These are phyloP conservation scores for Sarcophaga peregrina DNA, from an alignment of 1,140 invertebrate species.

Conservation along the genomic window DNA sequence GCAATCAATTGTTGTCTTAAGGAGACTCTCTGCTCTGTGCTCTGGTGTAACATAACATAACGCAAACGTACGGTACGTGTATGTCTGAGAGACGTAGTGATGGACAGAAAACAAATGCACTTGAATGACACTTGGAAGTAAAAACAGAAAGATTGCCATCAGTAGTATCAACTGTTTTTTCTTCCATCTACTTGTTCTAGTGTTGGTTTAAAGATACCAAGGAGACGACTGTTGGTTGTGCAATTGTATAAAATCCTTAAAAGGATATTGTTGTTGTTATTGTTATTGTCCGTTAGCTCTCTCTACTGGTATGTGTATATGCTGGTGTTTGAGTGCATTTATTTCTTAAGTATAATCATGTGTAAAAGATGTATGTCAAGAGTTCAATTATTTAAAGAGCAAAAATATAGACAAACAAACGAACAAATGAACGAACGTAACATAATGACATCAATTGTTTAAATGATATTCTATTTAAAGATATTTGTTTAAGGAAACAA, in stretches of 20 bases:
- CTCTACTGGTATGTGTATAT: neutral
- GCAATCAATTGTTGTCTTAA: conserved; percentile 41
- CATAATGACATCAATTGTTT: neutral
- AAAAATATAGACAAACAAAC: neutral
- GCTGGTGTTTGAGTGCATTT: neutral
- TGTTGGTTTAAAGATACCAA: conserved; percentile 12
- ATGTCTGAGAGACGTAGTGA: neutral
- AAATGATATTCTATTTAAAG: conserved; percentile 18
- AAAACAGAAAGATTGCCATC: conserved; percentile 37
- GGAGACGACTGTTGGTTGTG: neutral
- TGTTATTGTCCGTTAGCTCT: neutral
- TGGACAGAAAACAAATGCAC: conserved; percentile 27
- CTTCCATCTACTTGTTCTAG: neutral
- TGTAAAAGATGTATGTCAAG: conserved; percentile 36
- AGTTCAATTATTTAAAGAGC: conserved; percentile 38
- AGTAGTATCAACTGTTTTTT: neutral
- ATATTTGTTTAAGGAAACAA: neutral
- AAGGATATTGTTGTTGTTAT: conserved; percentile 28
- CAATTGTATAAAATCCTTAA: conserved; percentile 25
- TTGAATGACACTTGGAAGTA: conserved; percentile 38
- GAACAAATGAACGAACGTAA: neutral
- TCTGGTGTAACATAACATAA: neutral
- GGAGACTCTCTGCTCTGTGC: conserved; percentile 4
- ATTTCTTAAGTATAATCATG: conserved; percentile 17
- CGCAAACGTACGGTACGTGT: too few relatives aligned